Base-by-base conservation (phyloP, 2,888 invertebrate genomes). In the Chaetoderma sp. region DNA sequence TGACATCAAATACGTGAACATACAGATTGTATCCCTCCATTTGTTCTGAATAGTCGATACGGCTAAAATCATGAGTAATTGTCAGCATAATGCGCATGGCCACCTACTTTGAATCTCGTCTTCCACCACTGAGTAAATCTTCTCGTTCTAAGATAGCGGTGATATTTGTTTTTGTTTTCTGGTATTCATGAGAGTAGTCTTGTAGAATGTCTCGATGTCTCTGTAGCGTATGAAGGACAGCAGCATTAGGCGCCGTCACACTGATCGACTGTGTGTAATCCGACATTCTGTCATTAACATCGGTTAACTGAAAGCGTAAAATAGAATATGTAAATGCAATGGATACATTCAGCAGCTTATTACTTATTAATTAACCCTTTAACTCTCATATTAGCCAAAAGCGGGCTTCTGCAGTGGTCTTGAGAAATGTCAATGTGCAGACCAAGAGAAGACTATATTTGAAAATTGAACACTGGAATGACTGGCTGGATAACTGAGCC, bases 201-300 rank as follows among this genome's bases (percentile, higher is more conserved):
- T 92, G 93, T 36, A 98, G 89, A 79, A 99, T 99, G 87, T 98
- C 98, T 76, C 94, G 90, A 83, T 98, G 98, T 59, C 98, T 90
- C 86, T 97, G 95, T 71, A 98, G 89, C 0, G 96, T 98, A 86
- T 98, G 98, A 81, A 94, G 90, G 82, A 95, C 92, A 0, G 96
- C 94, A 36, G 95, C 93, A 70, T 87, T 88, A 4, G 88, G 87
- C 1, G 87, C 80, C 21, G 76, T 79, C 52, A 80, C 68, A 55
- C 79, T 79, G 50, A 85, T 76, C 60, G 78, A 83, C 73, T 85
- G 83, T 50, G 83, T 82, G 75, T 83, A 87, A 59, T 87, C 86
- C 21, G 86, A 81, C 88, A 88, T 87, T 65, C 83, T 73, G 71
- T 88, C 87, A 73, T 89, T 89, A 67, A 94, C 89, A 78, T 95